These are phyloP conservation scores for Cordilura impudica DNA, from an alignment of 2,888 invertebrate genomes.

Conservation along the genomic window DNA sequence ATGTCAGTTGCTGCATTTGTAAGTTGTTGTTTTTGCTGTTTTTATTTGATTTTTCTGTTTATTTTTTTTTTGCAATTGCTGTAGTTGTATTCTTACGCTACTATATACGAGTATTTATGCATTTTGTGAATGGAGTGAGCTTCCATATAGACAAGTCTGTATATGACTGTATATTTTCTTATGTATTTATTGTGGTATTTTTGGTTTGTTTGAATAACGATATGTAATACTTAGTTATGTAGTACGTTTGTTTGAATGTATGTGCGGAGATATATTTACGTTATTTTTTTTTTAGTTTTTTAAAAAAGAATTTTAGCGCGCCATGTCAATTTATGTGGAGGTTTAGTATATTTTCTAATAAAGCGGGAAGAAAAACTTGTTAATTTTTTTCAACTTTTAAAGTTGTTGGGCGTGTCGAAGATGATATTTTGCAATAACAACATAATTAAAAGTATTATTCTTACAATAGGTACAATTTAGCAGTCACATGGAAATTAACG, in stretches of 20 bases:
- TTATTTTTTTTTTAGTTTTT: constrained; percentile 3
- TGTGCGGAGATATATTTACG: constrained; percentile 54
- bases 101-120: constrained; percentile 13
- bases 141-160: constrained; percentile 25
- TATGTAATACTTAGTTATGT: constrained; percentile 20
- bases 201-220: constrained; percentile 40
- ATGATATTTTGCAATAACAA: neutral
- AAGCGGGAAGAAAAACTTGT: constrained; percentile 46
- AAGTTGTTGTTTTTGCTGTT: neutral
- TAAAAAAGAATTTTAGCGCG: constrained; percentile 49
- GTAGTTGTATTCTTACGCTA: constrained; percentile 47
- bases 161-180: constrained; percentile 2
- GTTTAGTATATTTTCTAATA: neutral
- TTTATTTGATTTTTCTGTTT: constrained; percentile 1
- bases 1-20: constrained; percentile 59
- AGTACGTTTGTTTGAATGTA: no score
- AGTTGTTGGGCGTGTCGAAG: neutral
- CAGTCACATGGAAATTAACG: no score
- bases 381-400: neutral
- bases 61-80: constrained; percentile 38
- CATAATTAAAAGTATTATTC: no score
- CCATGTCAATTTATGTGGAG: constrained; percentile 39
- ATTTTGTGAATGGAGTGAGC: constrained; percentile 63
- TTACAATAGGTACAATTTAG: no score
- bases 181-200: constrained; percentile 7